A percentile compares a stretch with the other conserved stretches of the same genome.
Evolutionary conservation across 1,140 invertebrate genomes (phyloP).

Genomic region (Drosophila pseudoobscura): DNA sequence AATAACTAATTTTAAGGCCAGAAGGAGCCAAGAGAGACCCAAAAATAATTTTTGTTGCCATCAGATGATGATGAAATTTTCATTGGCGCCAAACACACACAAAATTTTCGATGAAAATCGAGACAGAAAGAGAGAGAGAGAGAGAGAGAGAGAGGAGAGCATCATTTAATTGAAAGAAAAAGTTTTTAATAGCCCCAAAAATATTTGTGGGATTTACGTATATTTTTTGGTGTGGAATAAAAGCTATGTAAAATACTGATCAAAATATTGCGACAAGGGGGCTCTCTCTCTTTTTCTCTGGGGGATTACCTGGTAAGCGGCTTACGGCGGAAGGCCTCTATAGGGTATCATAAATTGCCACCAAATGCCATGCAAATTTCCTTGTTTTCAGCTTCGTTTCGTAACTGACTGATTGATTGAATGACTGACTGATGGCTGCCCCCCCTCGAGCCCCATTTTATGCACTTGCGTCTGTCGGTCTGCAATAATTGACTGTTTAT

Average conservation of each 20-base stretch:
- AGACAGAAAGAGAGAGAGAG: too few species aligned
- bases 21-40: conserved; percentile 25
- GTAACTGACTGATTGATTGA: conserved; percentile 47
- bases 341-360: conserved; percentile 55
- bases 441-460: conserved; percentile 40
- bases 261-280: conserved; percentile 73
- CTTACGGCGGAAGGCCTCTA: conserved; percentile 44
- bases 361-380: conserved; percentile 35
- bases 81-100: conserved; percentile 44
- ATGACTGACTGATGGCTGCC: conserved; percentile 52
- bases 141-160: not conserved
- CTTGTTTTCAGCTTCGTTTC: conserved; percentile 41
- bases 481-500: conserved; percentile 78
- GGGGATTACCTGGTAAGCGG: conserved; percentile 61
- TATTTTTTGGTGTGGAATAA: conserved; percentile 25
- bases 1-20: conserved; percentile 65
- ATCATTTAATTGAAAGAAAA: conserved; percentile 71
- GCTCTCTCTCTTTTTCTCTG: too few species aligned
- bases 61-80: conserved; percentile 55
- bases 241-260: conserved; percentile 51
- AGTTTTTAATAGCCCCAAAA: conserved; percentile 62
- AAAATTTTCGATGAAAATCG: not conserved
- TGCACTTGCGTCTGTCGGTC: conserved; percentile 55
- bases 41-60: conserved; percentile 50
- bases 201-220: conserved; percentile 59